Conservation (phyloP, 2,888 invertebrate species). For the Cephalotes varians region DNA sequence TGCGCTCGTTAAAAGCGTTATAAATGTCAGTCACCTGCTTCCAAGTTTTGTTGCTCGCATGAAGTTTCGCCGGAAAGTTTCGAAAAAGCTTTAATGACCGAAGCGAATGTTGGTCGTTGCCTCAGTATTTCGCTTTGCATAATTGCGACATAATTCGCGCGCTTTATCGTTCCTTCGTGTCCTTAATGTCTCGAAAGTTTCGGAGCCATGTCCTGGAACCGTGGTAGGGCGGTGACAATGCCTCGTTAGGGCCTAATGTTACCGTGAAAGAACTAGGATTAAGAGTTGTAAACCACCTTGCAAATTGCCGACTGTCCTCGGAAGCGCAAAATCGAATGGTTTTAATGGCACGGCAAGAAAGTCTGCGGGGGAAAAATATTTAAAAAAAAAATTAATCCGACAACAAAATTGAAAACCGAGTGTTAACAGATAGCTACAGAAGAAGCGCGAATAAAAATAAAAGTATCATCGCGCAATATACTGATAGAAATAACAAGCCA, state of each 20-base stretch:
- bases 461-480: background rate
- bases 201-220: constrained; percentile 32
- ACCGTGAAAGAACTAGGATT: constrained; percentile 80
- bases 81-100: constrained; percentile 38
- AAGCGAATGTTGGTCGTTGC: constrained; percentile 37
- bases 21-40: constrained; percentile 31
- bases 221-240: constrained; percentile 77
- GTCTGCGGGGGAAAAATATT: background rate
- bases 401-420: background rate
- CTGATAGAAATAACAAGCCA: background rate
- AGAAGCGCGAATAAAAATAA: background rate
- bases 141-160: constrained; percentile 78
- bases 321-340: constrained; percentile 46
- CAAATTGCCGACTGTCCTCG: constrained; percentile 76
- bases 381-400: background rate
- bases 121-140: constrained; percentile 73
- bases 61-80: constrained; percentile 32
- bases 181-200: constrained; percentile 78
- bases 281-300: constrained; percentile 80
- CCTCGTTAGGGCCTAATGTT: constrained; percentile 81
- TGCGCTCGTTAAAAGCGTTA: constrained; percentile 18
- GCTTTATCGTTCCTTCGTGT: constrained; percentile 79
- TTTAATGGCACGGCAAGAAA: constrained; percentile 8
- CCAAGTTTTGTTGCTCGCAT: background rate
- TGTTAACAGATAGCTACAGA: no score